phyloP scores from a whole-genome alignment of 2,113 vertebrate genomes.

The Nettapus auritus region DNA sequence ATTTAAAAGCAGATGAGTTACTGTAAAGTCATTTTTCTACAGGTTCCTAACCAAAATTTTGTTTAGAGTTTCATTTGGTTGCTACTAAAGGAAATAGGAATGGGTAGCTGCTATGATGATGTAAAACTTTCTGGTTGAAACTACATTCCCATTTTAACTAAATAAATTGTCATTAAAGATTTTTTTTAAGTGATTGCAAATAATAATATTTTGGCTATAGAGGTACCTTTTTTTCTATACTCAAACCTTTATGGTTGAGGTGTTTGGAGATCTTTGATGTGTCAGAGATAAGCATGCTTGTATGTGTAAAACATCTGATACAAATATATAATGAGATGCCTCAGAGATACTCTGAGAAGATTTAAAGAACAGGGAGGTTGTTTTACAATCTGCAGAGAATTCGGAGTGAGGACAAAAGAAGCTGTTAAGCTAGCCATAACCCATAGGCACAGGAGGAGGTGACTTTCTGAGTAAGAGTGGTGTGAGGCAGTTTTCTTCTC shows the following conservation, averaged over 20 bases:
- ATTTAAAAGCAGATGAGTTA: neutral
- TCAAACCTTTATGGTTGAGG: neutral
- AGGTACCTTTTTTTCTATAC: neutral
- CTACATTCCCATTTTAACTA: neutral
- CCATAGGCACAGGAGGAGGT: neutral
- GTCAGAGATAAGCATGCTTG: neutral
- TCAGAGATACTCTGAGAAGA: neutral
- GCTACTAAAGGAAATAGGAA: neutral
- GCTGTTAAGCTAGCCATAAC: neutral
- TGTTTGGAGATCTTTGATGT: neutral
- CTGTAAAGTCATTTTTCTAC: neutral
- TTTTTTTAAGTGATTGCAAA: neutral
- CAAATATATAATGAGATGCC: neutral
- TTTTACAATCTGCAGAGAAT: neutral
- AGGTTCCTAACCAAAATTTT: neutral
- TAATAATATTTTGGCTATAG: rapidly evolving
- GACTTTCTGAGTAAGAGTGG: neutral
- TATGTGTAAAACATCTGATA: neutral
- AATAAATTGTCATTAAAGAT: neutral
- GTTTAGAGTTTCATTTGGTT: neutral
- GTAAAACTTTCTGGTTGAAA: neutral
- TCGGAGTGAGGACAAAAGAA: neutral
- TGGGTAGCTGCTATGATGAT: neutral
- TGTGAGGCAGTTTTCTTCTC: neutral
- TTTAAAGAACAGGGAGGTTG: neutral